These are phyloP conservation scores for Acleris holmiana DNA, from an alignment of 2,888 invertebrate genomes.

Conservation along the genomic window DNA sequence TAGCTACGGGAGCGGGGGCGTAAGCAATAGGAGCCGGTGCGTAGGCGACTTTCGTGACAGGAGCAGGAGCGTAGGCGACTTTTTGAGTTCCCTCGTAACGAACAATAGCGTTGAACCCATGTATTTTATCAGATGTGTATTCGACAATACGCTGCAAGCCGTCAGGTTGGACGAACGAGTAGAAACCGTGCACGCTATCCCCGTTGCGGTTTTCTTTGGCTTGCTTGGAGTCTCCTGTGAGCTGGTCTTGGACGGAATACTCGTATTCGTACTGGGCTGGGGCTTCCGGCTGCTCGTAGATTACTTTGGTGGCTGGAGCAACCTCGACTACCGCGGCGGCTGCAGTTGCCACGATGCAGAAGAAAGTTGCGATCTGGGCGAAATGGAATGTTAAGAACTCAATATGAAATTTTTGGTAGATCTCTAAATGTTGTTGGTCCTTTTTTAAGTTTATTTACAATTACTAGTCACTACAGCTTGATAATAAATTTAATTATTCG, in stretches of 20 bases:
- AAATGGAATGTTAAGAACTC: too few species aligned
- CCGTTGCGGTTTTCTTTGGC: constrained; percentile 48
- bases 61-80: constrained; percentile 45
- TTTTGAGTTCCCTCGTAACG: constrained; percentile 65
- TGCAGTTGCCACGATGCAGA: constrained; percentile 58
- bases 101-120: constrained; percentile 77
- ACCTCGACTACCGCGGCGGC: constrained; percentile 53
- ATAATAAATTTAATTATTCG: too few species aligned
- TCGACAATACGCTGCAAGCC: constrained; percentile 46
- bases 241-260: constrained; percentile 44
- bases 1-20: constrained; percentile 46
- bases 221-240: constrained; percentile 48
- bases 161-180: constrained; percentile 48
- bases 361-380: constrained; percentile 52
- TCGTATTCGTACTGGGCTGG: constrained; percentile 36
- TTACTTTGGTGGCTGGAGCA: constrained; percentile 37
- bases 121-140: constrained; percentile 61
- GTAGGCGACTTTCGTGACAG: constrained; percentile 42
- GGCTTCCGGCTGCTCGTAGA: constrained; percentile 40
- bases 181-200: constrained; percentile 46
- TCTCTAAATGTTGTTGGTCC: too few species aligned
- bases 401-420: too few species aligned
- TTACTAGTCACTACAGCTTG: too few species aligned
- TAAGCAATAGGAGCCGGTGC: constrained; percentile 31
- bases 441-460: too few species aligned